These are phyloP conservation scores for Loris lydekkerianus DNA, from an alignment of 2,797 vertebrate genomes.

Conservation along the genomic window DNA sequence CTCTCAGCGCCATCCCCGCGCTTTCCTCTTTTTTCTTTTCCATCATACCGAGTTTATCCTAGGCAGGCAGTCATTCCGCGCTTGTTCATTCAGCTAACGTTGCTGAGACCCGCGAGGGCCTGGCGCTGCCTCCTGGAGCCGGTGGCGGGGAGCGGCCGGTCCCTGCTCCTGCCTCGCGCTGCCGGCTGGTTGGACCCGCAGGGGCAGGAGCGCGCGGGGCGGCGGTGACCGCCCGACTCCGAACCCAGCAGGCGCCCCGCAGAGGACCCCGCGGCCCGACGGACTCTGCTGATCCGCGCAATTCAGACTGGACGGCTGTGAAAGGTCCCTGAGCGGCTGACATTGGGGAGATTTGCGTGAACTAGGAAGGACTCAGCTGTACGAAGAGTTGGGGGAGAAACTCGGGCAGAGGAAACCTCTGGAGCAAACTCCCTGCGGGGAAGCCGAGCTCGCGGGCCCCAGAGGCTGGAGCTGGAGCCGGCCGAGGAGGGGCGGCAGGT, in stretches of 20 bases:
- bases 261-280: rapidly evolving
- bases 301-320: neutral
- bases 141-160: too few relatives aligned
- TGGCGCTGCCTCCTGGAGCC: too few relatives aligned
- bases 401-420: neutral
- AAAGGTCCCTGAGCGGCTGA: neutral
- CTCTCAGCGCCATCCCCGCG: neutral
- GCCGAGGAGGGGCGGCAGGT: neutral
- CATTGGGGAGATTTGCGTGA: neutral
- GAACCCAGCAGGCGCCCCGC: rapidly evolving
- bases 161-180: neutral
- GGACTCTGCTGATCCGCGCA: neutral
- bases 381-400: neutral
- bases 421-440: neutral
- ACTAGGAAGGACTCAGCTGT: neutral
- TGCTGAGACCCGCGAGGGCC: neutral
- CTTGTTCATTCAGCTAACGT: neutral
- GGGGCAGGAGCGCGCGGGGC: neutral
- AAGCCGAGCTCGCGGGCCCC: neutral
- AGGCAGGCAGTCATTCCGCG: too few relatives aligned
- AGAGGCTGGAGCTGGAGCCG: neutral
- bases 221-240: neutral
- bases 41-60: neutral
- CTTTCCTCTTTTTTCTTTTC: neutral
- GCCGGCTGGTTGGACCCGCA: rapidly evolving